Evolutionary conservation across 2,797 vertebrate genomes (phyloP), one percentile per base, ranked within the genome.

Genomic region (Rhinogobio ventralis): DNA sequence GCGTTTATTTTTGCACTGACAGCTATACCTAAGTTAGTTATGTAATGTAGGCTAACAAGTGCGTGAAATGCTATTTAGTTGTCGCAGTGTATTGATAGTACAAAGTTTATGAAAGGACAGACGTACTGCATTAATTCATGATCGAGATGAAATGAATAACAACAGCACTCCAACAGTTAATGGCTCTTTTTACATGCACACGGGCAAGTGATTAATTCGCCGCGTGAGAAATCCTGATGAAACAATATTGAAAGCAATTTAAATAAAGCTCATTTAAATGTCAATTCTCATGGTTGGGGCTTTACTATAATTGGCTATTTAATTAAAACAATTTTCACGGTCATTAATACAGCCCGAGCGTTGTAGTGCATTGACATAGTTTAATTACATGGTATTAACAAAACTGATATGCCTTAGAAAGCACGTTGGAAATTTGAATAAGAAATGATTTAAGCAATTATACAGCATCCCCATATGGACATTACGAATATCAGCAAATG

Each of bases 341-440:
- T 99, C 98, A 99, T 99, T 99, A 99, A 99, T 99, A 98, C 96
- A 97, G 97, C 97, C 96, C 93, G 96, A 97, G 98, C 98, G 97
- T 99, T 99, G 97, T 98, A 98, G 97, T 97, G 95, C 96, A 94
- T 96, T 99, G 98, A 99, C 98, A 97, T 98, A 97, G 98, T 99
- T 99, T 99, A 99, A 99, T 99, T 99, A 99, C 97, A 99, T 98
- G 97, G 97, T 99, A 99, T 99, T 99, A 99, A 99, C 97, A 99
- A 98, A 99, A 99, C 99, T 98, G 98, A 99, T 99, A 99, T 98
- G 97, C 97, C 98, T 98, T 98, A 97, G 98, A 99, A 98, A 98
- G 97, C 97, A 97, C 96, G 96, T 96, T 86, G 87, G 68, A 90
- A 85, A 83, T 88, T 68, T 97, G 97, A 99, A 98, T 97, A 98